These are phyloP conservation scores for Geothlypis trichas DNA, from an alignment of 2,113 vertebrate species.

Conservation along the genomic window DNA sequence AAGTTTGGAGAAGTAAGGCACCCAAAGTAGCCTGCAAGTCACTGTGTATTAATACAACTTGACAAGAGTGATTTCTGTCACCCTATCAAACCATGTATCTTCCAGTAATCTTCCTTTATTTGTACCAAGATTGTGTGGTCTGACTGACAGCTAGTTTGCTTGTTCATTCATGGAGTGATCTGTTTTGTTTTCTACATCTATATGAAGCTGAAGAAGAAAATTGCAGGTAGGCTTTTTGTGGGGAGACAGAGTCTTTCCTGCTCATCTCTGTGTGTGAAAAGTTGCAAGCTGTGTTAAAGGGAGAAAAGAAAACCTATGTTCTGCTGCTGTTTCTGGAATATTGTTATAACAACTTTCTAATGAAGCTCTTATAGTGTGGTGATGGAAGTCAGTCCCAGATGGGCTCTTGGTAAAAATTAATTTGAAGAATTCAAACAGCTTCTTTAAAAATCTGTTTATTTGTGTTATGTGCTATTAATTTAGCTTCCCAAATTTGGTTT, in stretches of 20 bases:
- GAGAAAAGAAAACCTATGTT: neutral
- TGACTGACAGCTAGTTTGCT: conserved; percentile 41
- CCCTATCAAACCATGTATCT: conserved; percentile 17
- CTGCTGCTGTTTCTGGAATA: neutral
- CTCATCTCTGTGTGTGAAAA: neutral
- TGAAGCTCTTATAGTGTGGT: neutral
- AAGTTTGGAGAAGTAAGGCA: neutral
- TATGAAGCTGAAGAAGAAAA: conserved; percentile 38
- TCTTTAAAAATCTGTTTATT: conserved; percentile 7
- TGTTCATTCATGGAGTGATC: conserved; percentile 37
- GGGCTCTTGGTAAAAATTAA: neutral
- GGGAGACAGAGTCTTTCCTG: neutral
- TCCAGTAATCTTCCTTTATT: conserved; percentile 41
- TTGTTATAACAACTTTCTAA: neutral
- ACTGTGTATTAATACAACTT: neutral
- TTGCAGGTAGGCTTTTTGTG: neutral
- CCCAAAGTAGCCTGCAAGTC: neutral
- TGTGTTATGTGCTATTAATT: neutral
- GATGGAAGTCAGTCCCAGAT: neutral
- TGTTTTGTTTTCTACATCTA: conserved; percentile 23
- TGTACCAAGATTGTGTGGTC: neutral
- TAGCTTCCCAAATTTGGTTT: neutral
- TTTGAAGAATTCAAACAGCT: neutral
- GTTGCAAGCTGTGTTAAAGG: neutral
- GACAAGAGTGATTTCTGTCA: conserved; percentile 26